phyloP scores from a whole-genome alignment of 1,140 invertebrate species.

The Lordiphosa clarofinis region DNA sequence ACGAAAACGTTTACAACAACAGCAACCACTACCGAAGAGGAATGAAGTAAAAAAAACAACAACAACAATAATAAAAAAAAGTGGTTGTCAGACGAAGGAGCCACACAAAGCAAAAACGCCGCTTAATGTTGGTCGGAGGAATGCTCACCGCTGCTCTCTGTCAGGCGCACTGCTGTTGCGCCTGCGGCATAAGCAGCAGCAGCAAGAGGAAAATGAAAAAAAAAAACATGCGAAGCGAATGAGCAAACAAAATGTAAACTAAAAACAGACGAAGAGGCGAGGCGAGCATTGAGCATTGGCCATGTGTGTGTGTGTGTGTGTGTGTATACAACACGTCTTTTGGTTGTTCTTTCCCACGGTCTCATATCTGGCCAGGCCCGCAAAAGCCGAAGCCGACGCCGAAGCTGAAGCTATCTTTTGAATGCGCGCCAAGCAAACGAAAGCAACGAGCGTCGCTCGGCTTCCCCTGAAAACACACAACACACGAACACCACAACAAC shows the following conservation, averaged over 20 bases:
- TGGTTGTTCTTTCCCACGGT: conserved; percentile 80
- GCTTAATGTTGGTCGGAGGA: conserved; percentile 47
- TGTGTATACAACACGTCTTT: conserved; percentile 69
- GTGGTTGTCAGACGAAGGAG: conserved; percentile 55
- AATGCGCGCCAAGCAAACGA: conserved; percentile 67
- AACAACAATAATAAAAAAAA: conserved; percentile 45
- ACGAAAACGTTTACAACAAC: conserved; percentile 64
- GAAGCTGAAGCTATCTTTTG: conserved; percentile 51
- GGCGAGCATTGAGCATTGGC: conserved; percentile 31
- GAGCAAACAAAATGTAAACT: conserved; percentile 72
- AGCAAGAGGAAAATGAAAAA: conserved; percentile 19
- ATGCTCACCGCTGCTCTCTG: conserved; percentile 29
- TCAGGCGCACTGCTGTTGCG: conserved; percentile 15
- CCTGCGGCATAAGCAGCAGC: conserved; percentile 30
- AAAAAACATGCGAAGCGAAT: conserved; percentile 71
- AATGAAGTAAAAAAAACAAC: conserved; percentile 22
- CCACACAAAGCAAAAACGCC: conserved; percentile 54
- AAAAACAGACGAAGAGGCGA: conserved; percentile 59
- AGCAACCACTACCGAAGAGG: conserved; percentile 8
- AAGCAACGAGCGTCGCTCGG: conserved; percentile 46
- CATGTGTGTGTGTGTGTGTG: conserved; percentile 23
- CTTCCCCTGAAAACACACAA: conserved; percentile 17
- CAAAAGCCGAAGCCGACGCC: conserved; percentile 6
- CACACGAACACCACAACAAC: conserved; percentile 28
- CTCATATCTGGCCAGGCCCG: conserved; percentile 75